phyloP scores from a whole-genome alignment of 2,888 invertebrate species.

The Phengaris alcon region DNA sequence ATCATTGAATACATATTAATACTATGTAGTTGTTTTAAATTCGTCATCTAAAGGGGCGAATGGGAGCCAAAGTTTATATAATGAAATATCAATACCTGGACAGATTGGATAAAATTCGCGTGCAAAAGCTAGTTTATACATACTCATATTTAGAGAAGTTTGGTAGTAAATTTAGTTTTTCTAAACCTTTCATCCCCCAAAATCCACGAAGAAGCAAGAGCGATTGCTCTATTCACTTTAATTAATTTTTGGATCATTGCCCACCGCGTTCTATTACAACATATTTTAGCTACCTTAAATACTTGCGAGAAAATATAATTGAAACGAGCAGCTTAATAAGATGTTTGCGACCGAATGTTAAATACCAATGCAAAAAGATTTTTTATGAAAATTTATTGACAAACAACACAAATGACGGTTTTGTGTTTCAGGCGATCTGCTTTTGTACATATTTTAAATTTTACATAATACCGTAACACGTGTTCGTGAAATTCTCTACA shows the following conservation, averaged over 20 bases:
- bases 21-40: too few relatives aligned
- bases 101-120: too few relatives aligned
- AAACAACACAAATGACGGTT: background rate
- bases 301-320: background rate
- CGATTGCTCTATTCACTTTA: conserved; percentile 4
- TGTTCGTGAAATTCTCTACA: background rate
- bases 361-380: too few relatives aligned
- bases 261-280: conserved; percentile 4
- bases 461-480: background rate
- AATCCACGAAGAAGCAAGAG: conserved; percentile 14
- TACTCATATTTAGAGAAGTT: background rate
- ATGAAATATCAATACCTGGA: too few relatives aligned
- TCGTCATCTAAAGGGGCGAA: too few relatives aligned
- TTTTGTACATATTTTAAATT: background rate
- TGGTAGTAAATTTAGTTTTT: background rate
- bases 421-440: background rate
- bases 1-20: too few relatives aligned
- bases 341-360: too few relatives aligned
- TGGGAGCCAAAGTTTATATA: too few relatives aligned
- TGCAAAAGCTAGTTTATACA: too few relatives aligned
- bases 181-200: background rate
- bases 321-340: background rate
- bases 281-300: conserved; percentile 8
- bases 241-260: conserved; percentile 14
- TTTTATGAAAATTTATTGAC: background rate